Evolutionary conservation across 1,140 invertebrate genomes (phyloP), one percentile per base, ranked within the genome.

Genomic region (Hycleus cichorii): DNA sequence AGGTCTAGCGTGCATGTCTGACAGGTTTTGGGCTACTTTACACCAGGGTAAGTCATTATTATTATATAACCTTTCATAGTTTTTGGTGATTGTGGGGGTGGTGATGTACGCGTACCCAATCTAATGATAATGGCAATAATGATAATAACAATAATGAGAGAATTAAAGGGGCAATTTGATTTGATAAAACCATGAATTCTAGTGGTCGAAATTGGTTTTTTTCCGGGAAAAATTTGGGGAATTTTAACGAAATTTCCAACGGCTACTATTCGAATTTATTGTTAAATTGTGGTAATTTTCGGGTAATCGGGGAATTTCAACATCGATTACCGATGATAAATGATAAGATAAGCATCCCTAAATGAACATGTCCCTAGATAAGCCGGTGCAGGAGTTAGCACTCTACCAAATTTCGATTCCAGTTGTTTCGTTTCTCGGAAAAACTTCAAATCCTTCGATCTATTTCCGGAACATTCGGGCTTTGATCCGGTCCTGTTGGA

Each of bases 1-100:
- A 74, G 74, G 66, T 78, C 76, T 69, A 63, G 47, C 64, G 57
- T 57, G 55, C 43, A 39, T 57, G 48, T 40, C 55, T 45, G 52
- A 55, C 32, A 32, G 32, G 32, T 32, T 53, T 53, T 53, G 44
- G 44, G 51, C 25, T 53, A 53, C 51, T 55, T 55, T 42, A 42
- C 11, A 42, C 32, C 32, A 11, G 40, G 52, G 52, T 55, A 55
- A 55, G 52, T 55, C 52, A 55, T 55, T 55, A 55, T 55, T 55
- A 39, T 47, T 46, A 55, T 46, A 45, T 47, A 32, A 32, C 32
- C 32, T 4, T 32, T 32, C 32, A 32, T 32, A 32, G 32, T 32
- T 32, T 32, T 42, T 53, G 51, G 51, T 53, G 46, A 45, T 53
- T 53, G 42, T 26, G 51, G 18, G 39, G 50, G 40, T 39, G 26